Base-by-base conservation (phyloP, 2,797 vertebrate species). In the Anas acuta region DNA sequence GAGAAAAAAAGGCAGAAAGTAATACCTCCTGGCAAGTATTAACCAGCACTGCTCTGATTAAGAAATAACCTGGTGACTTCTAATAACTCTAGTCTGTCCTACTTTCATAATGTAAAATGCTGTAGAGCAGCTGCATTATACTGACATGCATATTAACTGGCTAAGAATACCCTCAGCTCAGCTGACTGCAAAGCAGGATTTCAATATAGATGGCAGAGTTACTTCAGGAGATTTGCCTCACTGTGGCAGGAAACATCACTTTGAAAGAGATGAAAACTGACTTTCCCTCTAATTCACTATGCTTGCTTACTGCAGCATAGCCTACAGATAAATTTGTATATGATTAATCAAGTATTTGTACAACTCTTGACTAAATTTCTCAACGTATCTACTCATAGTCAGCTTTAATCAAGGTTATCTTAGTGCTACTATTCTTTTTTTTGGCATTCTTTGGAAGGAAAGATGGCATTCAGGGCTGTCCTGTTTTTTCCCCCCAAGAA, bases 381-480 rank as follows among this genome's bases (percentile, higher is more conserved):
- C 37, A 2, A 75, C 84, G 58, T 72, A 88, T 26, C 71, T 64
- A 53, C 57, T 91, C 56, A 25, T 12, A 91, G 77, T 81, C 83
- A 92, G 73, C 45, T 86, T 93, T 91, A 85, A 95, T 90, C 90
- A 90, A 80, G 83, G 56, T 75, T 57, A 84, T 75, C 14, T 86
- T 91, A 66, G n/a, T 84, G 87, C 33, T 81, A 14, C 30, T 81
- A 17, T 39, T 79, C 16, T 30, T 81, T 77, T 77, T 64, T 80
- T 18, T 82, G 89, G 61, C 70, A 72, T 85, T 96, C 82, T 84
- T 98, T 98, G 35, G 96, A 98, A 83, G 98, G 97, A 54, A 98
- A 98, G 95, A 95, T 98, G 80, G 97, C 98, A 97, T 98, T 98
- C 96, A 97, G 97, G 35, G 96, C 97, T 58, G 60, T 98, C 86